These are phyloP conservation scores for Silurus meridionalis DNA, from an alignment of 2,113 vertebrate species.

Conservation along the genomic window DNA sequence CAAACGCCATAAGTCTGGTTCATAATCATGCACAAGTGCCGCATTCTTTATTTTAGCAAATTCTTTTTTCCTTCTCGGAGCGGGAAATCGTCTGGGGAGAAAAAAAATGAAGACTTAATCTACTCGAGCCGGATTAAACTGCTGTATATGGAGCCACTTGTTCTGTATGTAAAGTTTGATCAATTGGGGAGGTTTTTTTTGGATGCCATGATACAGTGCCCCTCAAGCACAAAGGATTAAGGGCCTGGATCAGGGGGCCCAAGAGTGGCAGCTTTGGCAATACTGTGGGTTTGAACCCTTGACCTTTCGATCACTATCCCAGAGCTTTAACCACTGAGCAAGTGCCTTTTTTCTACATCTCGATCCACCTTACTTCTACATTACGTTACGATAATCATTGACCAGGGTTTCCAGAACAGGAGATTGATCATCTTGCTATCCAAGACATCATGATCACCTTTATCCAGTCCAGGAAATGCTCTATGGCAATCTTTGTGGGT, in stretches of 20 bases:
- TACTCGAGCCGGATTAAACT: conserved; percentile 3
- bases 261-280: too few relatives aligned
- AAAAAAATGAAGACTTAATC: not conserved
- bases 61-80: not conserved
- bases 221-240: too few relatives aligned
- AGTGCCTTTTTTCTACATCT: too few relatives aligned
- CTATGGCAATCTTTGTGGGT: not conserved
- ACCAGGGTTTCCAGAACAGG: conserved; percentile 61
- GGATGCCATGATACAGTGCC: not conserved
- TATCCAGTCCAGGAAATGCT: conserved; percentile 8
- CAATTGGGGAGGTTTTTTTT: not conserved
- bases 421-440: conserved; percentile 34
- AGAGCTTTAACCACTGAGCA: too few relatives aligned
- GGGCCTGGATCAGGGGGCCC: too few relatives aligned
- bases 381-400: conserved; percentile 67
- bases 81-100: conserved; percentile 12
- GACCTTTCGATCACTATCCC: too few relatives aligned
- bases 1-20: conserved; percentile 61
- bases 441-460: not conserved
- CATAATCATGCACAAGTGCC: conserved; percentile 24
- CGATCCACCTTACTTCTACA: too few relatives aligned
- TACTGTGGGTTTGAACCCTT: too few relatives aligned
- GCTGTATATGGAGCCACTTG: not conserved
- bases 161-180: not conserved
- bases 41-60: conserved; percentile 10